Base-by-base conservation (phyloP, 2,888 invertebrate genomes). In the Cartodere bifasciata region DNA sequence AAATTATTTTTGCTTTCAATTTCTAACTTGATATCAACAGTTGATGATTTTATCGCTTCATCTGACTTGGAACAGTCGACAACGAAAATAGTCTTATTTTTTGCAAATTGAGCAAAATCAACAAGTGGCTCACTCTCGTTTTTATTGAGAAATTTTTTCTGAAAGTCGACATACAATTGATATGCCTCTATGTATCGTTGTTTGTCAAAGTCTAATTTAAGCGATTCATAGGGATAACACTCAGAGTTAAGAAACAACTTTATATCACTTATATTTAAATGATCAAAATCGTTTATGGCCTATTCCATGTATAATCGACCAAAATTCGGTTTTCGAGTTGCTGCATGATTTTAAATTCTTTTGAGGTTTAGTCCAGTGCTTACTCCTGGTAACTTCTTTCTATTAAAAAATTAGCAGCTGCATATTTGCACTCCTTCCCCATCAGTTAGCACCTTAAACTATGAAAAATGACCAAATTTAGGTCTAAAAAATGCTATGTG, bases 21-120 rank as follows among this genome's bases (percentile, higher is more conserved):
- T 14, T 47, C 45, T 6, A 47, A 24, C 28, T 34, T 37, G 9
- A 48, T 36, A 34, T 45, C 43, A 11, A 46, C 42, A 2, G 43
- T 37, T 16, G 41, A 30, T 4, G 38, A 34, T 38, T 49, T 44
- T 12, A 46, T 29, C 2, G 34, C 29, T 36, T 48, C 45, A 14
- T 40, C 39, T 26, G 39, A 40, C 36, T 39, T 37, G 11, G 43
- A 37, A 32, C 40, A 43, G 32, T 47, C 37, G 13, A 41, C 41
- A 12, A 39, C 35, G 17, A 37, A 39, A 11, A 37, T 7, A 15
- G 31, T 7, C 4, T 23, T 10, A 13, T 23, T 16, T 24, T 35
- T 32, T n/a, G n/a, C n/a, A 20, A 37, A 39, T 5, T 24, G 13
- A 2, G 7, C 11, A 16, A 24, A 38, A 6, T 20, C 20, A 4